phyloP scores from a whole-genome alignment of 2,797 vertebrate species.

The Micrastur ruficollis region DNA sequence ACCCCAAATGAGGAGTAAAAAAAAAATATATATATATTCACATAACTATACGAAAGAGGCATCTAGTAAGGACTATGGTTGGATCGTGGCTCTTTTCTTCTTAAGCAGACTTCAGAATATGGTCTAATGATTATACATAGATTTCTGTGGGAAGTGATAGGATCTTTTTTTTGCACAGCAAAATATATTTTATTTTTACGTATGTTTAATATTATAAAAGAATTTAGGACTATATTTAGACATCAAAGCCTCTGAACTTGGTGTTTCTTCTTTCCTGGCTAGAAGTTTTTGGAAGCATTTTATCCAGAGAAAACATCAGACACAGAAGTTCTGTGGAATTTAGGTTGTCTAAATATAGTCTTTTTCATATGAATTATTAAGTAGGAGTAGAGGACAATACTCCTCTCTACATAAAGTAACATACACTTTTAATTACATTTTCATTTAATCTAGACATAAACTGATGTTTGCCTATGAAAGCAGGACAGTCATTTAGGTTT shows the following conservation, averaged over 20 bases:
- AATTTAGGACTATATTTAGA: conserved; percentile 2
- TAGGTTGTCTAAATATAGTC: conserved; percentile 16
- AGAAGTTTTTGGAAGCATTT: conserved; percentile 7
- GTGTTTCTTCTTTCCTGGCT: neutral
- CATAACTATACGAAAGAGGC: neutral
- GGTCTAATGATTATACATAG: neutral
- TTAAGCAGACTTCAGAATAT: neutral
- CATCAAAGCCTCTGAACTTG: conserved; percentile 6
- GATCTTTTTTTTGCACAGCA: neutral
- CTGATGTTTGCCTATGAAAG: neutral
- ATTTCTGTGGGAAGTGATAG: neutral
- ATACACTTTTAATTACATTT: neutral
- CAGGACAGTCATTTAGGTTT: neutral
- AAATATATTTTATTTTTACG: neutral
- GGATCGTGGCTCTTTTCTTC: neutral
- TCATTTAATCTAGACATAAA: neutral
- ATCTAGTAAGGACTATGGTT: neutral
- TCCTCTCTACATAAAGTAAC: neutral
- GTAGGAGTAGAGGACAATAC: neutral
- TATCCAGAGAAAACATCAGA: conserved; percentile 40
- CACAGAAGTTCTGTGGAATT: conserved; percentile 14
- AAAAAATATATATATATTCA: too few relatives aligned
- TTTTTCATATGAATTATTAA: conserved; percentile 5
- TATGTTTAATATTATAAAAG: neutral
- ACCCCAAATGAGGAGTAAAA: neutral